Percentiles rank a stretch among this genome's conserved stretches.
Conservation (phyloP, 2,888 invertebrate genomes). For the Frankliniella intonsa region DNA sequence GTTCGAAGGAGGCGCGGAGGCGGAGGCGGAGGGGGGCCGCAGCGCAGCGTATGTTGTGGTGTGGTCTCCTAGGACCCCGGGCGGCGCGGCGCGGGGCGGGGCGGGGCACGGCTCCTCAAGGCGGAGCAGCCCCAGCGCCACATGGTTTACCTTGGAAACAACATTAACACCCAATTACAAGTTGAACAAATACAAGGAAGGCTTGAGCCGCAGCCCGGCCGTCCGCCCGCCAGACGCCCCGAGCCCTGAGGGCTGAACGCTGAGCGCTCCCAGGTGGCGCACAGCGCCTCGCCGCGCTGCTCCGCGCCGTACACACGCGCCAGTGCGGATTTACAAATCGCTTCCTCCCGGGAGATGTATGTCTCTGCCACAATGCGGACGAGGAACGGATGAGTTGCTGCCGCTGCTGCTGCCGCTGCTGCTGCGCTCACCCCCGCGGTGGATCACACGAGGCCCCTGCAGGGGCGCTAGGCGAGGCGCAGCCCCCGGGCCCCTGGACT, state of each 20-base stretch:
- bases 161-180: slow-evolving; percentile 19
- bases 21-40: too few species aligned
- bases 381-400: too few species aligned
- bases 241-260: not conserved
- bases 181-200: slow-evolving; percentile 7
- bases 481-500: too few species aligned
- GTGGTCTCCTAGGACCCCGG: too few species aligned
- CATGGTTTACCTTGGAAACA: slow-evolving; percentile 5
- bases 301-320: not conserved
- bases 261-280: not conserved
- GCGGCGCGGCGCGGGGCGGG: too few species aligned
- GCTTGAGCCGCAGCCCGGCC: not conserved
- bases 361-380: not conserved
- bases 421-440: not conserved
- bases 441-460: not conserved
- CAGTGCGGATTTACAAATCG: slow-evolving; percentile 17
- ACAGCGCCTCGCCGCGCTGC: not conserved
- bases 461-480: not conserved
- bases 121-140: not conserved
- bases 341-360: not conserved
- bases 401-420: too few species aligned
- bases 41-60: too few species aligned
- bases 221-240: not conserved
- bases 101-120: not conserved
- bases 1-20: too few species aligned